Percentiles rank a stretch among this genome's conserved stretches.
Conservation (phyloP, 1,140 invertebrate genomes). For the Spodoptera frugiperda region DNA sequence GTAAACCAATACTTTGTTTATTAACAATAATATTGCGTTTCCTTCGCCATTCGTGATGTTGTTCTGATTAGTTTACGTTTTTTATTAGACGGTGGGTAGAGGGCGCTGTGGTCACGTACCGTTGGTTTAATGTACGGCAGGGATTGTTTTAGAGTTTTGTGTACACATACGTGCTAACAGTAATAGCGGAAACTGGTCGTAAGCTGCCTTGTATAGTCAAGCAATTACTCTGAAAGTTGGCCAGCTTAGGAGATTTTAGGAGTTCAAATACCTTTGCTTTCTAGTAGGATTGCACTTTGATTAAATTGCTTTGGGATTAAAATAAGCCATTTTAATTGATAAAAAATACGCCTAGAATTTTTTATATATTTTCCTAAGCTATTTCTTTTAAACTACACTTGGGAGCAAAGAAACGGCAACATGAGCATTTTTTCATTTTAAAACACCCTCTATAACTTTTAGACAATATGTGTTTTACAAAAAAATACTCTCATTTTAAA, state of each 20-base stretch:
- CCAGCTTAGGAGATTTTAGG: constrained; percentile 32
- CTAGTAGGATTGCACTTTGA: background rate
- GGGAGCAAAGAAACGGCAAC: too few relatives aligned
- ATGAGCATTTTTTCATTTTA: too few relatives aligned
- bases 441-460: too few relatives aligned
- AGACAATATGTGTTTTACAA: too few relatives aligned
- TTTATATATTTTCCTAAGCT: too few relatives aligned
- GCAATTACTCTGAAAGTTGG: constrained; percentile 41
- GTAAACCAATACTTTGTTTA: constrained; percentile 42
- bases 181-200: constrained; percentile 44
- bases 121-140: constrained; percentile 18
- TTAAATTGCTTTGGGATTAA: background rate
- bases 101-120: constrained; percentile 34
- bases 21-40: constrained; percentile 47
- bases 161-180: constrained; percentile 47
- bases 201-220: constrained; percentile 43
- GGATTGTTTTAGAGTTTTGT: constrained; percentile 43
- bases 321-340: background rate
- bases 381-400: too few relatives aligned
- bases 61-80: constrained; percentile 40
- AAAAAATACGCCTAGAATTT: too few relatives aligned
- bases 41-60: constrained; percentile 40
- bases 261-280: constrained; percentile 33
- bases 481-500: too few relatives aligned
- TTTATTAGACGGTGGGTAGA: constrained; percentile 40